Conservation (phyloP, 2,797 vertebrate species). For the Craterocephalus amniculus region DNA sequence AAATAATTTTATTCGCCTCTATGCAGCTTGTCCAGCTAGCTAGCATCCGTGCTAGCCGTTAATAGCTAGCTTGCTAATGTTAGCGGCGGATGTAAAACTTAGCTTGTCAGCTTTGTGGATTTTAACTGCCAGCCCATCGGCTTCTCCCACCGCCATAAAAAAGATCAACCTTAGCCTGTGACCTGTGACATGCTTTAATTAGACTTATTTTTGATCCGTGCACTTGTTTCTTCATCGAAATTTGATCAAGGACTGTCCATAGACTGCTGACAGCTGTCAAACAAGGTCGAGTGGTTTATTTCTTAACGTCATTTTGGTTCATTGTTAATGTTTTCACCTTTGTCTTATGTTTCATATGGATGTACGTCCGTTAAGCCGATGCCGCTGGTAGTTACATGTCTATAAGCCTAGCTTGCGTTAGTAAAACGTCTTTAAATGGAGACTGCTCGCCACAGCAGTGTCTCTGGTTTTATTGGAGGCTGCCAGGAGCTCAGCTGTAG, state of each 20-base stretch:
- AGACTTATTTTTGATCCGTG: background rate
- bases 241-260: conserved; percentile 29
- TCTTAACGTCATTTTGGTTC: conserved; percentile 20
- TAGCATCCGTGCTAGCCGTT: conserved; percentile 71
- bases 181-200: background rate
- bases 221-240: conserved; percentile 13
- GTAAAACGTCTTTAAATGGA: conserved; percentile 50
- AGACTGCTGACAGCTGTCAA: conserved; percentile 79
- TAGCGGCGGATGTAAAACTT: conserved; percentile 66
- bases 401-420: conserved; percentile 44
- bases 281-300: conserved; percentile 71
- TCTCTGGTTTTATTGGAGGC: conserved; percentile 47
- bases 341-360: background rate
- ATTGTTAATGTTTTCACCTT: background rate
- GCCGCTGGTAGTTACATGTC: conserved; percentile 4
- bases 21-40: conserved; percentile 60
- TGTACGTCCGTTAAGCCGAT: background rate
- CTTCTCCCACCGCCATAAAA: background rate
- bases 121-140: conserved; percentile 19
- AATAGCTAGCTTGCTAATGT: conserved; percentile 65
- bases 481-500: conserved; percentile 77
- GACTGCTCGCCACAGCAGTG: conserved; percentile 50
- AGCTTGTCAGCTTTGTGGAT: conserved; percentile 46
- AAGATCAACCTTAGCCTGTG: background rate
- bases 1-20: conserved; percentile 47